phyloP scores from a whole-genome alignment of 2,888 invertebrate genomes.

The Drosophila kuntzei region DNA sequence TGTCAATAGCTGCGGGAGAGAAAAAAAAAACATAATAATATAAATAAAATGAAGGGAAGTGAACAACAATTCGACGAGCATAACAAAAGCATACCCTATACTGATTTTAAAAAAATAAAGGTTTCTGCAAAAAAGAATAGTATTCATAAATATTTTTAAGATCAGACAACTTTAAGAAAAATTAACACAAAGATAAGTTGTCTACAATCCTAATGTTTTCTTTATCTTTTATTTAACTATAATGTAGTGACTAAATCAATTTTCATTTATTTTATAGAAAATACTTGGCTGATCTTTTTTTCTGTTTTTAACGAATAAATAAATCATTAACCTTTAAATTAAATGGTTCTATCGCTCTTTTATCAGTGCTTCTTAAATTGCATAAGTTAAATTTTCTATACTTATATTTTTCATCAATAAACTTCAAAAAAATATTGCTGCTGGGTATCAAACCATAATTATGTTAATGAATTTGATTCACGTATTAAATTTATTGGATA shows the following conservation, averaged over 20 bases:
- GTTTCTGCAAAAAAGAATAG: not conserved
- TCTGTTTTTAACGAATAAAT: no score
- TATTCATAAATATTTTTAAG: not conserved
- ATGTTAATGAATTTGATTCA: conserved; percentile 11
- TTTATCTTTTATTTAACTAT: no score
- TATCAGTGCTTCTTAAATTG: no score
- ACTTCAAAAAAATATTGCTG: not conserved
- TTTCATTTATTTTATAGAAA: no score
- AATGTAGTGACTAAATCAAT: no score
- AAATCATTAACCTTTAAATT: no score
- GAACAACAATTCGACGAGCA: not conserved
- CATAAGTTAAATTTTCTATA: not conserved
- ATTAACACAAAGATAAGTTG: no score
- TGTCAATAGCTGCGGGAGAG: not conserved
- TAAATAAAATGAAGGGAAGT: conserved; percentile 1
- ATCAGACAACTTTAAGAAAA: not conserved
- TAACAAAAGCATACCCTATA: not conserved
- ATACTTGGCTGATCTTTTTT: no score
- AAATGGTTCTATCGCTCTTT: no score
- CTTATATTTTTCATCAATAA: not conserved
- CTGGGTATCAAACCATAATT: conserved; percentile 4
- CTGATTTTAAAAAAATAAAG: not conserved
- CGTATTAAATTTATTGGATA: conserved; percentile 9
- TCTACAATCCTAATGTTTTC: no score
- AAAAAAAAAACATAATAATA: conserved; percentile 8